Percentiles rank a stretch among this genome's conserved stretches.
Evolutionary conservation across 2,113 vertebrate genomes (phyloP).

Genomic region (mouse (Mus musculus)): GRCm39 chr13:60235501-60236000

Average conservation of each 20-base stretch:
- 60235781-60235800: background rate
- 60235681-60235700: background rate
- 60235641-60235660: background rate
- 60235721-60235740: no score
- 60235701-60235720: background rate
- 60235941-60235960: no score
- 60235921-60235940: background rate
- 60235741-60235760: background rate
- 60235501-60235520: background rate
- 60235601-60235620: background rate
- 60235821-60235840: background rate
- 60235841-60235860: background rate
- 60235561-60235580: background rate
- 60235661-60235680: background rate
- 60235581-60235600: background rate
- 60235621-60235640: accelerated
- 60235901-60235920: background rate
- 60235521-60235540: background rate
- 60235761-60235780: no score
- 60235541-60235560: background rate
- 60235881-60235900: background rate
- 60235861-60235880: background rate
- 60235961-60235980: no score
- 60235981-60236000: no score
- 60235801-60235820: background rate